Conservation (phyloP, 2,888 invertebrate species). For the Orthosia gothica region DNA sequence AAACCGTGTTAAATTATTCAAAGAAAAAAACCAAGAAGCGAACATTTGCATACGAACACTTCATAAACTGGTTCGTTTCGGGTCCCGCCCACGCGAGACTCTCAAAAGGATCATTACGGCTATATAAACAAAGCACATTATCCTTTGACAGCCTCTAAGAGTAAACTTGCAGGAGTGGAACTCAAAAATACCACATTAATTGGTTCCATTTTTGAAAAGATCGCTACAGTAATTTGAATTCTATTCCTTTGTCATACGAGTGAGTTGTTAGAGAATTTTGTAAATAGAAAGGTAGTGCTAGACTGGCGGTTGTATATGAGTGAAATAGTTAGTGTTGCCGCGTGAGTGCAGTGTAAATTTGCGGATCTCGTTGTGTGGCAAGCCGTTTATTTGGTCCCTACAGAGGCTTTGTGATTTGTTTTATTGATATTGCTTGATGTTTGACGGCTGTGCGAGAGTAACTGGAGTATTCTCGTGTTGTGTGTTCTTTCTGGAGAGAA, state of each 20-base stretch:
- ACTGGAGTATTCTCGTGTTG: constrained; percentile 44
- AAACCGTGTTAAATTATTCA: constrained; percentile 71
- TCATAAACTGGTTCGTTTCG: constrained; percentile 79
- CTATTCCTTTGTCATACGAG: constrained; percentile 61
- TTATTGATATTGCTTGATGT: constrained; percentile 76
- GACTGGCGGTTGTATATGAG: constrained; percentile 76
- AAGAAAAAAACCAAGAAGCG: constrained; percentile 71
- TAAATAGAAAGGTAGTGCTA: constrained; percentile 47
- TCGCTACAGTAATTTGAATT: constrained; percentile 44
- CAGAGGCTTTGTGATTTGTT: constrained; percentile 82
- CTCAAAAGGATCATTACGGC: constrained; percentile 72
- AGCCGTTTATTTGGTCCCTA: constrained; percentile 83
- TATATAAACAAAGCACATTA: constrained; percentile 80
- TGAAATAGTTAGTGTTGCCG: constrained; percentile 88
- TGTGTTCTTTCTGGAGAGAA: constrained; percentile 16
- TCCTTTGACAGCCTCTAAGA: constrained; percentile 73
- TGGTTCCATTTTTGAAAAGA: constrained; percentile 47
- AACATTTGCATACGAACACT: constrained; percentile 84
- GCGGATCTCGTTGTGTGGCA: constrained; percentile 85
- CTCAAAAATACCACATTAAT: constrained; percentile 74
- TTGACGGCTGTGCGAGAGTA: constrained; percentile 48
- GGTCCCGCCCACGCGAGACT: constrained; percentile 75
- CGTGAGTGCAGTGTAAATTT: constrained; percentile 90
- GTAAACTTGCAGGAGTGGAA: constrained; percentile 78
- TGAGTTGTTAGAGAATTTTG: constrained; percentile 46